Base-by-base conservation (phyloP, 2,888 invertebrate species). In the Hirtodrosophila alboralis region DNA sequence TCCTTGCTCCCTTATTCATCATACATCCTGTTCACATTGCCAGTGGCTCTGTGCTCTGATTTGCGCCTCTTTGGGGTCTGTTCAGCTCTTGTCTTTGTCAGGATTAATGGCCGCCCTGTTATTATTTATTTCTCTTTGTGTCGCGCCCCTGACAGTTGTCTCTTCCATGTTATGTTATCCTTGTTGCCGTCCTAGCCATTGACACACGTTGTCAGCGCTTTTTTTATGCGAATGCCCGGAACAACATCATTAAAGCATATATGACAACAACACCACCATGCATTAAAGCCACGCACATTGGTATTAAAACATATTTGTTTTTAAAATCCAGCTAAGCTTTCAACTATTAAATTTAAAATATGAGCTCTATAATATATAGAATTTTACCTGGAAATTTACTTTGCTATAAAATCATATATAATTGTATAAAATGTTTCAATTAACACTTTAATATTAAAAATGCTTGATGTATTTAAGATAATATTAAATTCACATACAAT, bases 21-120 rank as follows among this genome's bases (percentile, higher is more conserved):
- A 47, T 62, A 51, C n/a, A n/a, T n/a, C n/a, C n/a, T n/a, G n/a
- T n/a, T 43, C 66, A 38, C 53, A 58, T 36, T 60, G 81, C 70
- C 65, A 44, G 49, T 72, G 75, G 62, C 59, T n/a, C n/a, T 53
- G 30, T 58, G 72, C 65, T 43, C 53, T 40, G 49, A 37, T 75
- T 52, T 38, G 40, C 30, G 52, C 44, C 48, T 33, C 38, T 40
- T 31, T 47, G 31, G n/a, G n/a, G 37, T 30, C 33, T 38, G 45
- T 27, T 48, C 43, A 51, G 48, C 37, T 40, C 65, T 63, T 78
- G 80, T 84, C 84, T 84, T 68, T 84, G 83, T 75, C 77, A 76
- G 76, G 86, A 84, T 84, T 84, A 84, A 84, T 85, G 78, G 78
- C 62, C 74, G 43, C 33, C 75, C 75, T 78, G 54, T 80, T 83